Conservation (phyloP, 1,140 invertebrate genomes). For the Hycleus cichorii region DNA sequence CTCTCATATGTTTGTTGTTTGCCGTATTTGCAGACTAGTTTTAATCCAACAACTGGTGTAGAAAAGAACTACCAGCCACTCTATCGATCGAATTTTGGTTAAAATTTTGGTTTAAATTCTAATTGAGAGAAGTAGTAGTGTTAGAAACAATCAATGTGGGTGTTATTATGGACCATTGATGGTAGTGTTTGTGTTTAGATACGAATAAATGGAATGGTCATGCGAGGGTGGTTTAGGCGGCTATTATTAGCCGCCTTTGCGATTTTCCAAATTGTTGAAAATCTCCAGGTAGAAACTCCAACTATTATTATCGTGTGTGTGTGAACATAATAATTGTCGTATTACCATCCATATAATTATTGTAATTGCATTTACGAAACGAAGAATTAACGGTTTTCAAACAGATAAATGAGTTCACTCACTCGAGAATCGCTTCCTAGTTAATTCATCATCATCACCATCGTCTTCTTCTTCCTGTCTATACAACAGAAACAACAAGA, state of each 20-base stretch:
- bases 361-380: too few relatives aligned
- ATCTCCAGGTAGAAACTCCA: constrained; percentile 1
- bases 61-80: not conserved
- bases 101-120: too few relatives aligned
- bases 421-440: too few relatives aligned
- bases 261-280: not conserved
- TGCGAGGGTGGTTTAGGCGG: constrained; percentile 5
- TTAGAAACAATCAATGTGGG: not conserved
- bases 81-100: not conserved
- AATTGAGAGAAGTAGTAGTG: too few relatives aligned
- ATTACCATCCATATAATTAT: too few relatives aligned
- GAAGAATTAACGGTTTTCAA: too few relatives aligned
- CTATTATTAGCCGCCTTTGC: constrained; percentile 3
- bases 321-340: too few relatives aligned
- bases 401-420: too few relatives aligned
- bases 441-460: too few relatives aligned
- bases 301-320: not conserved
- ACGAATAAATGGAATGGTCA: constrained; percentile 1
- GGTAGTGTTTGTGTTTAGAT: constrained; percentile 1
- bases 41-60: not conserved
- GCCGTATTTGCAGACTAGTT: constrained; percentile 12
- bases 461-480: too few relatives aligned
- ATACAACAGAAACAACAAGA: too few relatives aligned
- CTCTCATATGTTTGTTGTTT: not conserved
- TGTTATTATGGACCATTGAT: not conserved